Evolutionary conservation across 1,140 invertebrate species (phyloP), one percentile per base, ranked within the genome.

Genomic region (Bombus haemorrhoidalis): DNA sequence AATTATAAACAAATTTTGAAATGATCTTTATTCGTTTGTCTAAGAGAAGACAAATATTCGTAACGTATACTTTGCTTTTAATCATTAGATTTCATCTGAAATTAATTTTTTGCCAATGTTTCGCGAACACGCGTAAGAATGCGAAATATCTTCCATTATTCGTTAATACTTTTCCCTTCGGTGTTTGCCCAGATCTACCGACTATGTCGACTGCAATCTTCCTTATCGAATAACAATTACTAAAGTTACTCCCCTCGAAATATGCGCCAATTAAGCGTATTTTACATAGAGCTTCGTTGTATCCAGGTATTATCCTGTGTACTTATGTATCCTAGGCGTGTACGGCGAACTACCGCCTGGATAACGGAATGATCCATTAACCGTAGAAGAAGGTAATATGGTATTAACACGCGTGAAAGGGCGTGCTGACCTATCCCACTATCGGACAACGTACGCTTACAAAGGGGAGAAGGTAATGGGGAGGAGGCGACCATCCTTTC

Each of bases 361-460:
- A 89, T 90, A 90, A 89, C 81, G 86, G 86, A 87, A 88, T 86
- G 86, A 90, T 90, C 88, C 91, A 92, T 91, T 90, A 90, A 81
- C 83, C 79, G 77, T 89, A 66, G 82, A 77, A 90, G 81, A 90
- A 80, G 89, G 78, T 90, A 90, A 90, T 90, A 86, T 90, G 86
- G 83, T 74, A 88, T 88, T 90, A 90, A 83, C 89, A 86, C 89
- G 86, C 89, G 89, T 87, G 62, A 90, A 83, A 89, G 87, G 90
- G 91, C 90, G 87, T 76, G 88, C 89, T 92, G 91, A 92, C 92
- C 92, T 92, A 90, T 90, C 89, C 90, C 81, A 91, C 85, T 82
- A 28, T 69, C 80, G 85, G 66, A 85, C 78, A 66, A 37, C 64
- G 78, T 89, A 77, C 76, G 71, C 73, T 81, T 76, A 53, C 47